Base-by-base conservation (phyloP, 2,113 vertebrate species). In the Plecturocebus donacophilus region DNA sequence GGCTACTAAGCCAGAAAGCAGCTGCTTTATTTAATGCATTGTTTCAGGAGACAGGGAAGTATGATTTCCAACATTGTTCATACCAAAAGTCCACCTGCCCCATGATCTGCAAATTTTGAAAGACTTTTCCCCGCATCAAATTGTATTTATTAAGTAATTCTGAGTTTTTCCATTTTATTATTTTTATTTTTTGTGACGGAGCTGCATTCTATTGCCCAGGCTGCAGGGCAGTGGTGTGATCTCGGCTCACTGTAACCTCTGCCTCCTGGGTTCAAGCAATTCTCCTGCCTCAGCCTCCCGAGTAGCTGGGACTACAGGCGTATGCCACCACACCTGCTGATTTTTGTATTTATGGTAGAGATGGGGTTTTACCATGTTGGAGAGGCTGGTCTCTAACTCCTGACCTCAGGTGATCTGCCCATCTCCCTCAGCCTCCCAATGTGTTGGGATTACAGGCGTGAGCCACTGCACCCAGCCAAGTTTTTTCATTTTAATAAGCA, bases 1-100 rank as follows among this genome's bases (percentile, higher is more conserved):
- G 87, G 93, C 64, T 95, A 40, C 56, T 42, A 94, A 86, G 40
- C 70, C 83, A 77, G 80, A 54, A 68, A 95, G 70, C 87, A 97
- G 66, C 71, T 87, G 30, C 52, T 93, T 80, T 88, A 95, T 56
- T 49, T 77, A 68, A 83, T 47, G 40, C 30, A 83, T 82, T 97
- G 77, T 95, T 97, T 96, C 80, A 97, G 96, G 97, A 94, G n/a
- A 45, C 2, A 20, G 64, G 77, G 91, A 79, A 45, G 58, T n/a
- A 64, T 85, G 45, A 19, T 76, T 90, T 83, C 30, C 66, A 92
- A 68, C 27, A 66, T 21, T 56, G 32, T 56, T 81, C 35, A 45
- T 35, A 61, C n/a, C 42, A 30, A 40, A 96, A 87, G 45, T 81
- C 81, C 11, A 71, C 32, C 42, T 73, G 19, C 5, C 38, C 42